Evolutionary conservation across 1,140 invertebrate species (phyloP).

Genomic region (Vollenhovia emeryi): DNA sequence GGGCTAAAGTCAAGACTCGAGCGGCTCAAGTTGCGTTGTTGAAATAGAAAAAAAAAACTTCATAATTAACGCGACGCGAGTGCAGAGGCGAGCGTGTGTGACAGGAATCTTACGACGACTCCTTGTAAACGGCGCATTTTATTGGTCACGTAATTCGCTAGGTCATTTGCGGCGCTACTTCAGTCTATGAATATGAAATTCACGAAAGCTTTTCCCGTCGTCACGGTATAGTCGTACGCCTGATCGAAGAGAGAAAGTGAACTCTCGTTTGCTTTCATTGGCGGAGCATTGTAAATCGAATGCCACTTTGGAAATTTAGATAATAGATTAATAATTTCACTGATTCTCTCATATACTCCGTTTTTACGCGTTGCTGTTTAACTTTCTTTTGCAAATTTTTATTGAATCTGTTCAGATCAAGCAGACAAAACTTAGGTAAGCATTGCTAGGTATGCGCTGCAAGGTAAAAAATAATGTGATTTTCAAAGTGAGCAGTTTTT

Average conservation of each 20-base stretch:
- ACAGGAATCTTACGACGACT: slow-evolving; percentile 25
- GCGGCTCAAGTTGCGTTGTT: neutral
- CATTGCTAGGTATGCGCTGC: neutral
- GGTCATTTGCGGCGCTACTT: slow-evolving; percentile 27
- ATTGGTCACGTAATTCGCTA: slow-evolving; percentile 32
- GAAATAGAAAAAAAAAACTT: slow-evolving; percentile 8
- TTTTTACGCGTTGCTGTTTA: neutral
- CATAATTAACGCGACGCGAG: slow-evolving; percentile 13
- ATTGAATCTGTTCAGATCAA: neutral
- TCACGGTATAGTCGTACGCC: neutral
- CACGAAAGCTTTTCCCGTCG: slow-evolving; percentile 36
- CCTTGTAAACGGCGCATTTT: neutral
- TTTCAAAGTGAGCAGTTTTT: neutral
- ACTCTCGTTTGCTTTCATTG: slow-evolving; percentile 29
- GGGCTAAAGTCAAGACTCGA: slow-evolving; percentile 18
- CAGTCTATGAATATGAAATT: slow-evolving; percentile 40
- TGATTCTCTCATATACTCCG: neutral
- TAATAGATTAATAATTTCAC: neutral
- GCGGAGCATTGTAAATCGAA: slow-evolving; percentile 9
- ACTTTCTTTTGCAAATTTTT: slow-evolving; percentile 7
- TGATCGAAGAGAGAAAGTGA: slow-evolving; percentile 30
- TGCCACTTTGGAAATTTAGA: slow-evolving; percentile 5
- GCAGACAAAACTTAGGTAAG: neutral
- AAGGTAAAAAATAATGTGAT: slow-evolving; percentile 1
- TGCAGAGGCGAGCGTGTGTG: slow-evolving; percentile 21